phyloP scores from a whole-genome alignment of 2,797 vertebrate genomes.

The Pseudomugil tenellus region DNA sequence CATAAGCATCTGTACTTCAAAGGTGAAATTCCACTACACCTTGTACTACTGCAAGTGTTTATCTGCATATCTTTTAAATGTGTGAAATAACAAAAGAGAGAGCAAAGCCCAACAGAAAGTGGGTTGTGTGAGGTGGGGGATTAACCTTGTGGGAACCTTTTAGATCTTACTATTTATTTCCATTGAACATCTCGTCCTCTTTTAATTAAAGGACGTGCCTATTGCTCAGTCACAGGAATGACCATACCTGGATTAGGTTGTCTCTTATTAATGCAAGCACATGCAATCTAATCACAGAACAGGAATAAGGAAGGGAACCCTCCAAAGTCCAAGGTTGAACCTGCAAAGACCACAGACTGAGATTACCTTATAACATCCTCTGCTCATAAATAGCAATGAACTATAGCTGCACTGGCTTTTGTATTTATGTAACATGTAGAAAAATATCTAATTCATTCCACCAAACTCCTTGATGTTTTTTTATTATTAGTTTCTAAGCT shows the following conservation, averaged over 20 bases:
- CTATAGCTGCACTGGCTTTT: conserved; percentile 17
- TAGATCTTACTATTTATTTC: conserved; percentile 19
- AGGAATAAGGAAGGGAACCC: conserved; percentile 21
- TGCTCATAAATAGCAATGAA: conserved; percentile 46
- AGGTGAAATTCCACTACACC: neutral
- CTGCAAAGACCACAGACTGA: conserved; percentile 30
- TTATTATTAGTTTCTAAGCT: no score
- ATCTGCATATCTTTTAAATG: neutral
- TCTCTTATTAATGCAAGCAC: conserved; percentile 62
- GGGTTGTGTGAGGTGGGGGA: neutral
- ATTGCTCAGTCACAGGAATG: conserved; percentile 41
- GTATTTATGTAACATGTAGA: no score
- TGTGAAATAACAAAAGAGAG: neutral
- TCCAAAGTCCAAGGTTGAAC: conserved; percentile 35
- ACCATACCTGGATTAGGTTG: conserved; percentile 46
- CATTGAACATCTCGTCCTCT: conserved; percentile 20
- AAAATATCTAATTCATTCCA: no score
- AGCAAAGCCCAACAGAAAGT: neutral
- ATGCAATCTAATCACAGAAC: conserved; percentile 53
- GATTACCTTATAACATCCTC: conserved; percentile 40
- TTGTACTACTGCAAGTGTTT: neutral
- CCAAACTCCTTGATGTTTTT: no score
- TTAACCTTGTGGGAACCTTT: neutral
- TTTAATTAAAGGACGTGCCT: conserved; percentile 20
- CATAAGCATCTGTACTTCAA: neutral